phyloP scores from a whole-genome alignment of 30 jellyfish, hydroid and myxozoan species.

The Aurelia sp. region DNA sequence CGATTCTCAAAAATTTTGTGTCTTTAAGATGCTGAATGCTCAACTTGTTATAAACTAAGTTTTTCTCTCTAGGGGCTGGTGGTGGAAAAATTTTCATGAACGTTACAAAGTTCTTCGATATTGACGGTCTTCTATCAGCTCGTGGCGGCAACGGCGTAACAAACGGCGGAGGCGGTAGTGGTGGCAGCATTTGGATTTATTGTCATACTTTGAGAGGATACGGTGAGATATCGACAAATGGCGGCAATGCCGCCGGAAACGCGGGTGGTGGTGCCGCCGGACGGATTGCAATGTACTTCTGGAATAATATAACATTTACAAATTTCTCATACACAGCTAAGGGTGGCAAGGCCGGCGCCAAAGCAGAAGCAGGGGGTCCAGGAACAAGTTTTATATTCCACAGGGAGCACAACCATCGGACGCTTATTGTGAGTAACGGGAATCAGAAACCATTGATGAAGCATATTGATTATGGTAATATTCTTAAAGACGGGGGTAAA shows the following conservation, averaged over 20 bases:
- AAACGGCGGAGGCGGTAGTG: constrained; percentile 78
- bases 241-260: constrained; percentile 62
- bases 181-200: constrained; percentile 72
- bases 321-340: constrained; percentile 57
- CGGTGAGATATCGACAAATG: constrained; percentile 64
- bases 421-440: constrained; percentile 52
- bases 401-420: constrained; percentile 61
- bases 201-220: constrained; percentile 72
- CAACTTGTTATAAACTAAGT: no score
- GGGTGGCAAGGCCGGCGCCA: constrained; percentile 63
- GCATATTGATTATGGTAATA: constrained; percentile 51
- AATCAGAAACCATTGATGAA: constrained; percentile 54
- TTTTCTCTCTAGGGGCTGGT: constrained; percentile 56
- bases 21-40: no score
- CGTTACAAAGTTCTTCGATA: constrained; percentile 53
- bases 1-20: no score
- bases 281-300: constrained; percentile 59
- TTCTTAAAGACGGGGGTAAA: constrained; percentile 61
- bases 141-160: constrained; percentile 58
- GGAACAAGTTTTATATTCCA: constrained; percentile 66
- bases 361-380: constrained; percentile 70
- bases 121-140: constrained; percentile 67
- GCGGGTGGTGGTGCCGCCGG: constrained; percentile 82
- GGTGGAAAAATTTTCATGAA: constrained; percentile 72
- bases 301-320: constrained; percentile 59